phyloP scores from a whole-genome alignment of 2,113 vertebrate genomes.

The Larimichthys crocea region DNA sequence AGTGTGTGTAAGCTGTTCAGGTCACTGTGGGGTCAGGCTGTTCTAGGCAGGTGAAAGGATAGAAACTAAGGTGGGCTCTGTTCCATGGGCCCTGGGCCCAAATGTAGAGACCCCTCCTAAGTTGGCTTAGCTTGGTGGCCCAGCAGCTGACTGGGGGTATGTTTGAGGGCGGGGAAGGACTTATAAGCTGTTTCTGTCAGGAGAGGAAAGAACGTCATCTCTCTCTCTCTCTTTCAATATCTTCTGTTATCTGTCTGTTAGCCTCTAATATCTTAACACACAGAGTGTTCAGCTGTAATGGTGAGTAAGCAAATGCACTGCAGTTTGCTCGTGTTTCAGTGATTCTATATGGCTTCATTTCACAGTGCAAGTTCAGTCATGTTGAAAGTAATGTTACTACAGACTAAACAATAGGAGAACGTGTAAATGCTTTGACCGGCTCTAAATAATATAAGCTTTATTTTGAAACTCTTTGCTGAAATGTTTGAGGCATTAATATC shows the following conservation, averaged over 20 bases:
- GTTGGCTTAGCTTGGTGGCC: constrained; percentile 53
- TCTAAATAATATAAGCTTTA: background rate
- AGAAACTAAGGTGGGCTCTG: constrained; percentile 52
- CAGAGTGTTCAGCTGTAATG: constrained; percentile 37
- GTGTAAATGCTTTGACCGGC: no score
- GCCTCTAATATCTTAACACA: constrained; percentile 13
- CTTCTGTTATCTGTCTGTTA: background rate
- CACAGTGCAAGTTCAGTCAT: constrained; percentile 2
- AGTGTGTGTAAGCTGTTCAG: constrained; percentile 25
- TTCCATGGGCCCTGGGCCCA: constrained; percentile 59
- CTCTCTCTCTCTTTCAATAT: constrained; percentile 2
- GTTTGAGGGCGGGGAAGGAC: constrained; percentile 60
- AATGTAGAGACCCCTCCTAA: constrained; percentile 68
- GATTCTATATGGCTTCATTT: background rate
- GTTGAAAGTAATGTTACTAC: background rate
- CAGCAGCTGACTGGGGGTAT: constrained; percentile 68
- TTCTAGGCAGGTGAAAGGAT: constrained; percentile 49
- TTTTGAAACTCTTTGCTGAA: background rate
- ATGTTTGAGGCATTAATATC: background rate
- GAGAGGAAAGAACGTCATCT: constrained; percentile 37
- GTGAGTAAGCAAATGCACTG: constrained; percentile 55
- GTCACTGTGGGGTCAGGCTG: constrained; percentile 41
- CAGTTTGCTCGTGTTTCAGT: background rate
- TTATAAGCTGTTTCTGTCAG: constrained; percentile 38
- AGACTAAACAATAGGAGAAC: background rate